phyloP scores from a whole-genome alignment of 2,888 invertebrate species.

The Sicus ferrugineus region DNA sequence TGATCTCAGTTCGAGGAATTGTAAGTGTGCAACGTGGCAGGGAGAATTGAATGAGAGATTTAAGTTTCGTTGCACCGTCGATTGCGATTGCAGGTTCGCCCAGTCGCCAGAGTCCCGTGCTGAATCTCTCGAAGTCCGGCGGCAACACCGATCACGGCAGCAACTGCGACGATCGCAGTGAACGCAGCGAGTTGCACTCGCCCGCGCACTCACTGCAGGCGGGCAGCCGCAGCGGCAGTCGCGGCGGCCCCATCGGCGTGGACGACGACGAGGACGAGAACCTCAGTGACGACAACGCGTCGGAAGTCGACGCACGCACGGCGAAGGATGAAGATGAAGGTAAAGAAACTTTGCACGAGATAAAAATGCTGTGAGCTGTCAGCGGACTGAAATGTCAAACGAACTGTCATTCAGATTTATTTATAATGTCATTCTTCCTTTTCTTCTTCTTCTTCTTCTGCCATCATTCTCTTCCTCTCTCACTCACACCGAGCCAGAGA shows the following conservation, averaged over 20 bases:
- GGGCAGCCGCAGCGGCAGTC: constrained; percentile 51
- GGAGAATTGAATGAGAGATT: constrained; percentile 45
- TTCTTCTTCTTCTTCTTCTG: background rate
- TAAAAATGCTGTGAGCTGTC: background rate
- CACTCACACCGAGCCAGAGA: constrained; percentile 46
- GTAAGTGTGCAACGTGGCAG: constrained; percentile 66
- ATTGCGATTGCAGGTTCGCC: constrained; percentile 70
- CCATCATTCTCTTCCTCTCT: background rate
- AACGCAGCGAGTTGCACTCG: constrained; percentile 69
- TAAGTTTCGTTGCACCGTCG: background rate
- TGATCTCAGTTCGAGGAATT: constrained; percentile 87
- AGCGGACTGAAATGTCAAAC: constrained; percentile 3
- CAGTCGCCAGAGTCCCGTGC: constrained; percentile 89
- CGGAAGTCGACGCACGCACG: constrained; percentile 78
- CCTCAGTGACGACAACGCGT: constrained; percentile 82
- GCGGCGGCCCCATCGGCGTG: constrained; percentile 52
- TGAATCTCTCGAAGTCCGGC: constrained; percentile 90
- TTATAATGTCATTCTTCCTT: background rate
- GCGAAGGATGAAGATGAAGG: constrained; percentile 67
- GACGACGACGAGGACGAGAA: constrained; percentile 76
- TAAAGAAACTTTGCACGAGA: constrained; percentile 55
- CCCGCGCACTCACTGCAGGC: constrained; percentile 69
- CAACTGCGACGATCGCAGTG: constrained; percentile 70
- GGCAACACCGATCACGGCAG: constrained; percentile 74
- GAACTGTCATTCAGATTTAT: constrained; percentile 14